phyloP scores from a whole-genome alignment of 30 jellyfish, hydroid and myxozoan species.

The Rhopilema esculentum region DNA sequence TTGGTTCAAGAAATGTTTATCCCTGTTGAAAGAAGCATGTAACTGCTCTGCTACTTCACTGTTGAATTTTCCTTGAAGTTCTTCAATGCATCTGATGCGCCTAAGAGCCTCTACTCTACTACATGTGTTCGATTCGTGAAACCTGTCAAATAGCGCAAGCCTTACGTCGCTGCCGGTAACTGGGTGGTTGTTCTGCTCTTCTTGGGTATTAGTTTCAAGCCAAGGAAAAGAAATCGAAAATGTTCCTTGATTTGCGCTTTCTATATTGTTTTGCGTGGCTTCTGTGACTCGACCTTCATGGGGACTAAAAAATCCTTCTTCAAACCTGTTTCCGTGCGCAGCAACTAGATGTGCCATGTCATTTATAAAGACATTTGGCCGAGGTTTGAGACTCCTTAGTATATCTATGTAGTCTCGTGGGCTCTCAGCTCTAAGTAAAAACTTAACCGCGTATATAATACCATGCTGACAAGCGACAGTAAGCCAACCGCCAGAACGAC shows the following conservation, averaged over 20 bases:
- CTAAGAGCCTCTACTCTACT: slow-evolving; percentile 11
- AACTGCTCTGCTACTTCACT: slow-evolving; percentile 41
- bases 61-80: slow-evolving; percentile 9
- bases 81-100: slow-evolving; percentile 45
- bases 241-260: background rate
- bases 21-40: slow-evolving; percentile 12
- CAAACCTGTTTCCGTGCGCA: slow-evolving; percentile 22
- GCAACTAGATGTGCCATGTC: slow-evolving; percentile 72
- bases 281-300: slow-evolving; percentile 51
- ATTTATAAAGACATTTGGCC: slow-evolving; percentile 43
- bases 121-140: slow-evolving; percentile 21
- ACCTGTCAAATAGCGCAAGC: slow-evolving; percentile 26
- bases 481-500: slow-evolving; percentile 74
- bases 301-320: slow-evolving; percentile 29
- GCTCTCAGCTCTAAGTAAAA: slow-evolving; percentile 47
- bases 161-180: slow-evolving; percentile 46
- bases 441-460: slow-evolving; percentile 28
- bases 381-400: slow-evolving; percentile 20
- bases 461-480: slow-evolving; percentile 53
- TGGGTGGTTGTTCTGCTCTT: slow-evolving; percentile 10
- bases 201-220: slow-evolving; percentile 1
- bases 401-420: slow-evolving; percentile 57
- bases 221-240: slow-evolving; percentile 43
- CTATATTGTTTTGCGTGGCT: slow-evolving; percentile 17
- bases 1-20: slow-evolving; percentile 26